phyloP scores from a whole-genome alignment of 2,888 invertebrate species.

The Spodoptera littoralis region DNA sequence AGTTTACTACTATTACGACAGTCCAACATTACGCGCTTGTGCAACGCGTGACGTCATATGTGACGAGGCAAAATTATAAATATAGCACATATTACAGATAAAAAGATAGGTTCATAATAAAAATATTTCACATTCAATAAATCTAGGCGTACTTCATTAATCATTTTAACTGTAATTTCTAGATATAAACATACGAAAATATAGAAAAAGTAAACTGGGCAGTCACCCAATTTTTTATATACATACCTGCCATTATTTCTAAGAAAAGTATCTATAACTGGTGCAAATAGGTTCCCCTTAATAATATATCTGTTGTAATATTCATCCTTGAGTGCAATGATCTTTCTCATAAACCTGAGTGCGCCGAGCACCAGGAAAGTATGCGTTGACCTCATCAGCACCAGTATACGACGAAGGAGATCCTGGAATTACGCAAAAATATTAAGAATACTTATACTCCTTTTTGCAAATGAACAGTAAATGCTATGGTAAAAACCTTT shows the following conservation, averaged over 20 bases:
- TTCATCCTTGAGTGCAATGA: constrained; percentile 99
- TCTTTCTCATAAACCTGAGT: constrained; percentile 98
- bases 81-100: too few species aligned
- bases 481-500: too few species aligned
- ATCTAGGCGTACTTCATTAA: too few species aligned
- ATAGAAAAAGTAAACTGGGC: not conserved
- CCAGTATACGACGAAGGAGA: constrained; percentile 97
- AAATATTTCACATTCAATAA: too few species aligned
- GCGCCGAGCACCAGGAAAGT: constrained; percentile 99
- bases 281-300: constrained; percentile 97
- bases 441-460: not conserved
- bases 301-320: constrained; percentile 99
- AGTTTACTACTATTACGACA: too few species aligned
- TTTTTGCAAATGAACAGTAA: too few species aligned
- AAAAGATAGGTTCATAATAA: too few species aligned
- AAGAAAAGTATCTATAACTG: constrained; percentile 98
- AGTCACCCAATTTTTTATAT: not conserved
- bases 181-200: not conserved
- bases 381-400: constrained; percentile 98
- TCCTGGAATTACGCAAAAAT: constrained; percentile 86
- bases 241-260: constrained; percentile 96
- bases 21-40: too few species aligned
- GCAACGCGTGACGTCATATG: too few species aligned
- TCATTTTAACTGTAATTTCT: too few species aligned
- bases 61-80: too few species aligned